Evolutionary conservation across 1,140 invertebrate genomes (phyloP), one percentile per base, ranked within the genome.

Genomic region (Palaemon carinicauda): DNA sequence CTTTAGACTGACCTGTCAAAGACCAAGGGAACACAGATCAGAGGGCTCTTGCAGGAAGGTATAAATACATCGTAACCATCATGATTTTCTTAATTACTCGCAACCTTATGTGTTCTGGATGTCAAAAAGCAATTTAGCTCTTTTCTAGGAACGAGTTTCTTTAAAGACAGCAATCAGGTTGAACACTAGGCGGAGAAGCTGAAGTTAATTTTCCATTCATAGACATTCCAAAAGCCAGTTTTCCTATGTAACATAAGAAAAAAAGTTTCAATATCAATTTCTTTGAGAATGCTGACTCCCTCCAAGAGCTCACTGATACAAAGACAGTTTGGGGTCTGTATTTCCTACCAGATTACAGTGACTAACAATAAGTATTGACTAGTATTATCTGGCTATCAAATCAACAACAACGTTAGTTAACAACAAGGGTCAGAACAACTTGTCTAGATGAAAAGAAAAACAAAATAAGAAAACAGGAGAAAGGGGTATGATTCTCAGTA

Each of bases 381-480:
- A 87, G 79, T 87, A 81, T 41, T 80, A 80, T 80, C 83, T 71
- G 79, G 54, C 85, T 87, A 87, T 87, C 85, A 87, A 87, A 87
- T 82, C 85, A 87, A 87, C 85, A 87, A 87, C 85, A 87, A 87
- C 85, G 85, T 79, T 81, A 87, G 85, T 51, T 87, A 87, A 87
- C 85, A 87, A 87, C 85, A 81, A 87, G 85, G 85, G 71, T 87
- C 79, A 65, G 85, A 87, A 87, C 85, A 87, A 87, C 85, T 81
- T 73, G 79, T 82, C 80, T 81, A 87, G 80, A 75, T 87, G 79
- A 87, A 87, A 87, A 60, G 75, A 52, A 74, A 81, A 71, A 71
- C 79, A 50, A 31, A 53, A 71, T 71, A 52, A 80, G 79, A 60
- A 79, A 71, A 80, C 65, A 71, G 82, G 82, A 17, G 17, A 24